Base-by-base conservation (phyloP, 1,140 invertebrate genomes). In the Rhopalosiphum maidis region DNA sequence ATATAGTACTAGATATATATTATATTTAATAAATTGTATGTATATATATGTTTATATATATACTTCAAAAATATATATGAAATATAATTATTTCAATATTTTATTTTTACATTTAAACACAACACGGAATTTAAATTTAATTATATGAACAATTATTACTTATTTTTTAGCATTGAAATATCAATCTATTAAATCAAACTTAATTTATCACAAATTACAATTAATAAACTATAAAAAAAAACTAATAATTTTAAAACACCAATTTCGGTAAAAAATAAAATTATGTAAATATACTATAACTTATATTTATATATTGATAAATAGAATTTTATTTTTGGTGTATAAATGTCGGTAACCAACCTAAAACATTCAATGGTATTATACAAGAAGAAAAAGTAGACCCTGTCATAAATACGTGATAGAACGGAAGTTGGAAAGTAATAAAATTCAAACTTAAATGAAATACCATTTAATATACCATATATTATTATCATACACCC, bases 391-490 rank as follows among this genome's bases (percentile, higher is more conserved):
- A 41, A 90, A 55, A 54, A 55, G 35, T 54, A 54, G 30, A 35
- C n/a, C 88, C 88, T n/a, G n/a, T n/a, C 37, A 43, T 68, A 1
- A n/a, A 23, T 60, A 90, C 89, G 54, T 90, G 89, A 68, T 46
- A 41, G 25, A 68, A 90, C 89, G 54, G 55, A 68, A 60, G 55
- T 35, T 43, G 35, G 25, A 90, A 41, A 90, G 89, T 60, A 90
- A 90, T 90, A 90, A 90, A 90, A 90, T 90, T 90, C 89, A 43
- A 90, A 90, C 43, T 90, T 90, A 68, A 90, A 90, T 90, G 55
- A 90, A 90, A 90, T 90, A 18, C 54, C 89, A 43, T 90, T 90
- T 90, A 68, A 90, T 90, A 90, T 90, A 68, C 89, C 11, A 23
- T 68, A 68, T 68, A 68, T 68, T 60, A 90, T 90, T 43, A 90